These are phyloP conservation scores for Colinus virginianus DNA, from an alignment of 2,113 vertebrate species.

Conservation along the genomic window DNA sequence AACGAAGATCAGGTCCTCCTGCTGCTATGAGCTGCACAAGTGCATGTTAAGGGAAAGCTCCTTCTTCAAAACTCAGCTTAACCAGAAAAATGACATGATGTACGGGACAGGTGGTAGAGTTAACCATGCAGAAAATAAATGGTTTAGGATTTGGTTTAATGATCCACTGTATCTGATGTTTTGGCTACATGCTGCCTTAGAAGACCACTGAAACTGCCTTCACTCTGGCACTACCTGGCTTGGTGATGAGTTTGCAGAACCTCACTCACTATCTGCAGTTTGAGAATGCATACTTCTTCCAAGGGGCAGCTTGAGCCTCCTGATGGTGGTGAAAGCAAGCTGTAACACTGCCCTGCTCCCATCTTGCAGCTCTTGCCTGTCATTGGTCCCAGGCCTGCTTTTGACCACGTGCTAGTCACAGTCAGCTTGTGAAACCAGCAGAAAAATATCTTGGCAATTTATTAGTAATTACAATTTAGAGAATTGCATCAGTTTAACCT, in stretches of 20 bases:
- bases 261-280: neutral
- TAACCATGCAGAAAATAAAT: neutral
- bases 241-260: neutral
- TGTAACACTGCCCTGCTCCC: neutral
- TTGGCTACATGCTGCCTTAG: neutral
- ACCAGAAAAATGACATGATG: neutral
- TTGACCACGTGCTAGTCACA: neutral
- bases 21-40: neutral
- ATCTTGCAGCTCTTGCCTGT: neutral
- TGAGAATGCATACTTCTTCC: neutral
- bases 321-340: neutral
- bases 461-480: neutral
- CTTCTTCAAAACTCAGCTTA: neutral
- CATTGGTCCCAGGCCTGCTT: neutral
- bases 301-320: neutral
- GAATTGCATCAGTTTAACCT: neutral
- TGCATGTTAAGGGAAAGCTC: neutral
- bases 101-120: neutral
- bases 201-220: neutral
- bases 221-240: neutral
- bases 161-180: neutral
- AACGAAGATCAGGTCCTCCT: rapidly evolving
- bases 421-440: neutral
- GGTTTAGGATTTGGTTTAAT: neutral
- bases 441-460: neutral